Evolutionary conservation across 2,797 vertebrate species (phyloP).

Genomic region (Malacoctenus gilli): DNA sequence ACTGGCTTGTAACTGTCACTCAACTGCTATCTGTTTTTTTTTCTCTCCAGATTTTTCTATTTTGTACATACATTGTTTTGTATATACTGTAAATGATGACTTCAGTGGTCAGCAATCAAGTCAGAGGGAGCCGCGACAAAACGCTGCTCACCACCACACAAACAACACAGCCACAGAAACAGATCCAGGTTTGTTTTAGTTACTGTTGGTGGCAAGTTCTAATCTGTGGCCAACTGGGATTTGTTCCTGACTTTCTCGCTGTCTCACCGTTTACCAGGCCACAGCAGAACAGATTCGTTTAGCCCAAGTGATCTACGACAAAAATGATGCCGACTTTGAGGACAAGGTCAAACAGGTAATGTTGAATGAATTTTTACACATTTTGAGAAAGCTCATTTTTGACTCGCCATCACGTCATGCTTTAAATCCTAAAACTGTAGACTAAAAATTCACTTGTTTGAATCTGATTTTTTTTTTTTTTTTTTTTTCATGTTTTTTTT

Average conservation of each 20-base stretch:
- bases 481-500: too few relatives aligned
- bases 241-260: slow-evolving; percentile 33
- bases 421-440: too few relatives aligned
- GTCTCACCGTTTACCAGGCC: slow-evolving; percentile 79
- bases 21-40: neutral
- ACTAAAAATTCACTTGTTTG: too few relatives aligned
- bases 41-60: slow-evolving; percentile 92
- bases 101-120: slow-evolving; percentile 93
- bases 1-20: too few relatives aligned
- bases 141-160: slow-evolving; percentile 84
- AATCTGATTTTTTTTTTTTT: too few relatives aligned
- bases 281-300: slow-evolving; percentile 99
- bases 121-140: slow-evolving; percentile 91
- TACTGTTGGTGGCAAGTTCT: too few relatives aligned
- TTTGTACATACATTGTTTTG: slow-evolving; percentile 99
- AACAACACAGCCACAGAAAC: slow-evolving; percentile 91
- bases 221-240: too few relatives aligned
- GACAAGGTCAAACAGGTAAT: slow-evolving; percentile 95
- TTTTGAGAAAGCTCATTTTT: too few relatives aligned
- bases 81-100: slow-evolving; percentile 99
- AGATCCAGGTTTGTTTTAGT: slow-evolving; percentile 94
- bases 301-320: slow-evolving; percentile 96
- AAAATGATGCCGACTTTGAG: slow-evolving; percentile 96
- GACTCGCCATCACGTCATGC: too few relatives aligned
- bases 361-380: too few relatives aligned